phyloP scores from a whole-genome alignment of 2,113 vertebrate genomes.

The Oxygymnocypris stewartii region DNA sequence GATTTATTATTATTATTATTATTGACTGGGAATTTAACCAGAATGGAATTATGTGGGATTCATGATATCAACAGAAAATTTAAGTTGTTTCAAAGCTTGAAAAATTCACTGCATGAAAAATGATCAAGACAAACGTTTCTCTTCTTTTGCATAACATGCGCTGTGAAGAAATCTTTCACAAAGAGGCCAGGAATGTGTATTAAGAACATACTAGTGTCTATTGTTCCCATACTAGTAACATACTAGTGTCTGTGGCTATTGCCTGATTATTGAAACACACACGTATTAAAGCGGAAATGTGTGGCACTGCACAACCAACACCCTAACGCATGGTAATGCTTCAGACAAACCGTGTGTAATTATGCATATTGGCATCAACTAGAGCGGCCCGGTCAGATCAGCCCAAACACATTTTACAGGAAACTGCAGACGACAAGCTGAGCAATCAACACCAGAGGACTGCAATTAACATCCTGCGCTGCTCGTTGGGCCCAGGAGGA shows the following conservation, averaged over 20 bases:
- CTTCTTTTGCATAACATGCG: background rate
- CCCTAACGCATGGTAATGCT: background rate
- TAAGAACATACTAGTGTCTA: background rate
- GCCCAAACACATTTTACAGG: conserved; percentile 22
- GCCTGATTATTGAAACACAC: background rate
- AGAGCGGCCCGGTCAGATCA: conserved; percentile 39
- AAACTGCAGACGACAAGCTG: conserved; percentile 38
- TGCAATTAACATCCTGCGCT: conserved; percentile 50
- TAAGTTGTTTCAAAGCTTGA: background rate
- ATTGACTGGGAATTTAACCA: too few species aligned
- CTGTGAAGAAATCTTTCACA: background rate
- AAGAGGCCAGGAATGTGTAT: too few species aligned
- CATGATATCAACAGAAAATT: background rate
- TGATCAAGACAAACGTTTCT: background rate
- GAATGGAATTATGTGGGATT: background rate
- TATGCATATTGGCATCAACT: conserved; percentile 45
- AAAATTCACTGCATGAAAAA: background rate
- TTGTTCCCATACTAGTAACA: background rate
- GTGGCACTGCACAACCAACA: background rate
- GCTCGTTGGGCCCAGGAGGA: conserved; percentile 29
- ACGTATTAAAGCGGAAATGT: background rate
- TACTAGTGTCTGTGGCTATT: background rate
- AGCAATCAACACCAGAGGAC: conserved; percentile 53
- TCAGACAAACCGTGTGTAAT: conserved; percentile 42
- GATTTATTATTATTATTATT: too few species aligned